Evolutionary conservation across 2,888 invertebrate genomes (phyloP).

Genomic region (Philhelius pedissequus): DNA sequence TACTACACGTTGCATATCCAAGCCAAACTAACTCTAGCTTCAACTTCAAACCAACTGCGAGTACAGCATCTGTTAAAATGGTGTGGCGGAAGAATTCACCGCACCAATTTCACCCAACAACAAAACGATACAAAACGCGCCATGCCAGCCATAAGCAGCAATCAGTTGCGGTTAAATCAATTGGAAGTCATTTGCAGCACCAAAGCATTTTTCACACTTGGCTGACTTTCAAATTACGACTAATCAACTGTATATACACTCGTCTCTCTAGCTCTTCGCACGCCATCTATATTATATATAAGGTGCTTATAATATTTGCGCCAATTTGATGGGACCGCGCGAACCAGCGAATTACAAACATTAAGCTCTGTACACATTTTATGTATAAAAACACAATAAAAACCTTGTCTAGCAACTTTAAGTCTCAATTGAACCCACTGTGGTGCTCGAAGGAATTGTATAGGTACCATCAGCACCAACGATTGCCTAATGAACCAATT

Average conservation of each 20-base stretch:
- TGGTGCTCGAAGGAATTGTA: background rate
- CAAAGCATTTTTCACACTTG: conserved; percentile 59
- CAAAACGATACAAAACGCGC: conserved; percentile 13
- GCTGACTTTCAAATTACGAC: conserved; percentile 42
- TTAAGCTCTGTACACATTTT: background rate
- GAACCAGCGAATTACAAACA: background rate
- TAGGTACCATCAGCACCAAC: conserved; percentile 29
- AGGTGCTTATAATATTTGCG: background rate
- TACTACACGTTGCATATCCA: background rate
- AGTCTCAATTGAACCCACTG: conserved; percentile 26
- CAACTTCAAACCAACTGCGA: background rate
- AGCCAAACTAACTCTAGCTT: background rate
- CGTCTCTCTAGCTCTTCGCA: conserved; percentile 25
- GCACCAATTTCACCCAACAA: conserved; percentile 37
- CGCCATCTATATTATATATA: conserved; percentile 14
- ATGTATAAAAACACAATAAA: too few relatives aligned
- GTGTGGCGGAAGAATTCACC: conserved; percentile 36
- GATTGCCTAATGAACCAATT: conserved; percentile 57
- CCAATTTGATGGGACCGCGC: background rate
- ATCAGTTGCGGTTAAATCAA: conserved; percentile 55
- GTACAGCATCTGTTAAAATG: background rate
- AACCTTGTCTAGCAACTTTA: conserved; percentile 4
- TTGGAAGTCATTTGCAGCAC: conserved; percentile 56
- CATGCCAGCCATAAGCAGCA: conserved; percentile 27
- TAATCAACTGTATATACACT: conserved; percentile 18